phyloP scores from a whole-genome alignment of 2,113 vertebrate species.

The Struthio camelus region DNA sequence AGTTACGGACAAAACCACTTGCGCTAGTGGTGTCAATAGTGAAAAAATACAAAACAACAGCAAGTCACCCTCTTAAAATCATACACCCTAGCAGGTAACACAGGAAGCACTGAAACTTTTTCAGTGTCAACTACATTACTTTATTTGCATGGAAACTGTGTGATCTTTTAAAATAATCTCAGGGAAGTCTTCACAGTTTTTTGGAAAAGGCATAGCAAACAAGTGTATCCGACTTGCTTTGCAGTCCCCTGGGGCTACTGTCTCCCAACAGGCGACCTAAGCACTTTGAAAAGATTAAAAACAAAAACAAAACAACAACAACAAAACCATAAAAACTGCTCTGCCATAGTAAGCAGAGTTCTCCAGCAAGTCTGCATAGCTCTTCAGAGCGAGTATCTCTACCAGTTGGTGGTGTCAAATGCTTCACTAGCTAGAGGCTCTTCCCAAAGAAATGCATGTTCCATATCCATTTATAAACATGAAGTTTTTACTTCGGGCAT shows the following conservation, averaged over 20 bases:
- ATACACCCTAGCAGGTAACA: not conserved
- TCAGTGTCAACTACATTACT: not conserved
- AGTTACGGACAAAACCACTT: not conserved
- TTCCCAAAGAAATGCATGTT: conserved; percentile 37
- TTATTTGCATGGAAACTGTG: not conserved
- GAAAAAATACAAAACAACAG: not conserved
- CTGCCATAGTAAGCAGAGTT: not conserved
- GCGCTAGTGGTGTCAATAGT: not conserved
- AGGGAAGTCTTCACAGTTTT: not conserved
- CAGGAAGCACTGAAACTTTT: not conserved
- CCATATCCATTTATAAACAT: conserved; percentile 41
- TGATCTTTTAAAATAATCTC: not conserved
- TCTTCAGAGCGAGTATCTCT: not conserved
- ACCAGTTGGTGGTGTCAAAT: conserved; percentile 19
- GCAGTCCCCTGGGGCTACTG: not conserved
- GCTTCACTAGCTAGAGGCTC: conserved; percentile 10
- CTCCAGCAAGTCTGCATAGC: not conserved
- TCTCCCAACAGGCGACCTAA: not conserved
- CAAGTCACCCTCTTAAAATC: not conserved
- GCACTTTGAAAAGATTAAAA: not conserved
- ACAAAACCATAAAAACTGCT: not conserved
- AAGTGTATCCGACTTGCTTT: not conserved
- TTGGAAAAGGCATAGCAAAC: not conserved
- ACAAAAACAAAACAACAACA: not conserved
- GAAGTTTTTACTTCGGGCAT: conserved; percentile 3